Base-by-base conservation (phyloP, 2,888 invertebrate species). In the Bimastos eiseni region DNA sequence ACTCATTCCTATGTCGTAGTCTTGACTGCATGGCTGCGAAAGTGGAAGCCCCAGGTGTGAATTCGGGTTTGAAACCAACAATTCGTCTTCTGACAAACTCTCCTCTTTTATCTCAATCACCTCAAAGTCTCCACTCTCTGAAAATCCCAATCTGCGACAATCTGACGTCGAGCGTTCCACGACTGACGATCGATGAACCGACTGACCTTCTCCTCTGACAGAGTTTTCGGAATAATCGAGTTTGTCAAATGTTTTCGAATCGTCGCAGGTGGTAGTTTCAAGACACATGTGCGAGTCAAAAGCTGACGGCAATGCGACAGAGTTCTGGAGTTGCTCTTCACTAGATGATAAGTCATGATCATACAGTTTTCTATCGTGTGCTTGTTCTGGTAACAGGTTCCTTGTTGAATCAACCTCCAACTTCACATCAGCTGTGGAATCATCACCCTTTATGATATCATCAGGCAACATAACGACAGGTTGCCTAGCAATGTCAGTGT, bases 1-100 rank as follows among this genome's bases (percentile, higher is more conserved):
- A 70, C 70, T 70, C 70, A 70, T 70, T 70, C 70, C 70, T n/a
- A n/a, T n/a, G n/a, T n/a, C n/a, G n/a, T n/a, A 70, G 70, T 70
- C 70, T 70, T 70, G 30, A n/a, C 70, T 30, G 70, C n/a, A n/a
- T 11, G 8, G 1, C n/a, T 70, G 70, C 13, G 70, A 49, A 49
- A 6, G 49, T 24, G 21, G 49, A 49, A 49, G 49, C 49, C 49
- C 24, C 49, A 49, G 49, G 24, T 49, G 49, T 6, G 21, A n/a
- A 70, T n/a, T 70, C 13, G 70, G 70, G n/a, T 70, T 70, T n/a
- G 70, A 70, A 70, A 70, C n/a, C 30, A 11, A n/a, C 30, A 3
- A 70, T 17, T 70, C 70, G 11, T 70, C 70, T 70, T 70, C 70
- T 5, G 70, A 70, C 70, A 70, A 70, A 70, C 70, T 70, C 70